These are phyloP conservation scores for Leptinotarsa undecemlineata DNA, from an alignment of 1,140 invertebrate species.

Conservation along the genomic window DNA sequence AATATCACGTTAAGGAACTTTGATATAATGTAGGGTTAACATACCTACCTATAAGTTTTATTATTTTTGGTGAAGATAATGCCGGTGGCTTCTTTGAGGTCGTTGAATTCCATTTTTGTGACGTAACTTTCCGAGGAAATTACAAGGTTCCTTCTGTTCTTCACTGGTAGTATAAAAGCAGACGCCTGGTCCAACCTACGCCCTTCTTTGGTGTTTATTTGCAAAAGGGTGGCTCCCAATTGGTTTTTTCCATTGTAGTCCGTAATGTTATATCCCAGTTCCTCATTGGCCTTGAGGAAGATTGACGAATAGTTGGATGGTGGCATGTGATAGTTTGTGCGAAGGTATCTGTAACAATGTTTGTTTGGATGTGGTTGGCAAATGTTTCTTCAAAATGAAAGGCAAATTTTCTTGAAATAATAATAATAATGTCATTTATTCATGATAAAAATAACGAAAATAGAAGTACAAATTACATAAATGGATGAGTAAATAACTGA, in stretches of 20 bases:
- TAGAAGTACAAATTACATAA: too few species aligned
- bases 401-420: too few species aligned
- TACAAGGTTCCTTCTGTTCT: constrained; percentile 59
- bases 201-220: constrained; percentile 38
- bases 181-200: constrained; percentile 61
- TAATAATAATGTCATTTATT: too few species aligned
- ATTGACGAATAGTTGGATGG: constrained; percentile 59
- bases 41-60: constrained; percentile 12
- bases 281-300: constrained; percentile 64
- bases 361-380: background rate
- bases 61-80: constrained; percentile 59
- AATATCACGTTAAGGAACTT: too few species aligned
- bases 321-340: constrained; percentile 36
- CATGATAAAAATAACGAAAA: too few species aligned
- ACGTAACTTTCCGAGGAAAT: constrained; percentile 55
- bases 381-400: background rate
- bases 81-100: constrained; percentile 62
- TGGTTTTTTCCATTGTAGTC: constrained; percentile 69
- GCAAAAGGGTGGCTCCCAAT: constrained; percentile 67
- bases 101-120: constrained; percentile 58
- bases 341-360: background rate
- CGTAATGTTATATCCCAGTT: background rate
- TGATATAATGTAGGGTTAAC: background rate
- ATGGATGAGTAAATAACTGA: too few species aligned
- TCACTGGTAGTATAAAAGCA: constrained; percentile 60